phyloP scores from a whole-genome alignment of 1,140 invertebrate genomes.

The Glossosoma conforme region DNA sequence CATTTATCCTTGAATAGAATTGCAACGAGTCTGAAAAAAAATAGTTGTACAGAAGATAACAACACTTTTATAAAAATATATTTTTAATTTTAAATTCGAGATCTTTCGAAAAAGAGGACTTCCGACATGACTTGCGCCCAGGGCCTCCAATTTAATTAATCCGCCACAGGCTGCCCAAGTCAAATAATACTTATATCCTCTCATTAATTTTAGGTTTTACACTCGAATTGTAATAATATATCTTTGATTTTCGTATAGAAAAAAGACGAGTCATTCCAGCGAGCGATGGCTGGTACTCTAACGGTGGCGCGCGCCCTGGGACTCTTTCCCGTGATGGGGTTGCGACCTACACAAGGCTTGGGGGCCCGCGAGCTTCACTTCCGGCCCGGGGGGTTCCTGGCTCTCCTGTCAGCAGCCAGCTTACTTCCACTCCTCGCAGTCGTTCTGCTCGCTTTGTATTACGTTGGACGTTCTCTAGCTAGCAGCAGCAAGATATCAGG shows the following conservation, averaged over 20 bases:
- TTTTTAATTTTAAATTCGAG: too few species aligned
- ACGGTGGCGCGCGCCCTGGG: slow-evolving; percentile 18
- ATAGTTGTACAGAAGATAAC: too few species aligned
- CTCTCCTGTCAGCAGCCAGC: slow-evolving; percentile 13
- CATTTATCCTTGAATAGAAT: too few species aligned
- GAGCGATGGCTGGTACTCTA: slow-evolving; percentile 14
- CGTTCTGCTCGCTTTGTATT: slow-evolving; percentile 3
- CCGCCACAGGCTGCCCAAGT: too few species aligned
- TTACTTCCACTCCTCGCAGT: slow-evolving; percentile 15
- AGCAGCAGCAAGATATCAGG: slow-evolving; percentile 2
- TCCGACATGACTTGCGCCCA: too few species aligned
- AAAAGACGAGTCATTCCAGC: slow-evolving; percentile 15
- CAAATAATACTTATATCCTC: too few species aligned
- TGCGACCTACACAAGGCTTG: background rate
- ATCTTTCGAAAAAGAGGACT: too few species aligned
- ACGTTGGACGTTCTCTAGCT: background rate
- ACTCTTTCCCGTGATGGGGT: slow-evolving; percentile 21
- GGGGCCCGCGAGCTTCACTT: background rate
- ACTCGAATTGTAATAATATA: background rate
- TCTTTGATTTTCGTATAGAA: background rate
- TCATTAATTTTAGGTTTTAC: too few species aligned
- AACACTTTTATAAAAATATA: too few species aligned
- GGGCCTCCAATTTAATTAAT: too few species aligned
- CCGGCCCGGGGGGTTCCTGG: background rate
- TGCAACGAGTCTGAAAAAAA: too few species aligned